Percentiles rank a stretch among this genome's conserved stretches.
These are phyloP conservation scores for Yponomeuta sedellus DNA, from an alignment of 2,888 invertebrate genomes.

Conservation along the genomic window DNA sequence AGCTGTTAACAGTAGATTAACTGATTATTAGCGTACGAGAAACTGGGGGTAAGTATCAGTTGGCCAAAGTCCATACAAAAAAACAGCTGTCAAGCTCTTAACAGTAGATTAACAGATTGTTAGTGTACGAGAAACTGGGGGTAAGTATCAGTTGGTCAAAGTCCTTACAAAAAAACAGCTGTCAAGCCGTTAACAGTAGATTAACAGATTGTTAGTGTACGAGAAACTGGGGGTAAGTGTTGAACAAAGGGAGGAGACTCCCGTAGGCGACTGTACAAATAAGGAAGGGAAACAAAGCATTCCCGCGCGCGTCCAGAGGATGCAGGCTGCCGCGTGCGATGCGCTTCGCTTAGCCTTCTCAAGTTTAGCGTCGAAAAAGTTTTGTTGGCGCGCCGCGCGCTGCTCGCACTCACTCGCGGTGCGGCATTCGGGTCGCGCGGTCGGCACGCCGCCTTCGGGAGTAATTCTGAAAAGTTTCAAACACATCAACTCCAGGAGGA, in stretches of 20 bases:
- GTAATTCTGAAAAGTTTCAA: slow-evolving; percentile 12
- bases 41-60: no score
- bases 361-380: slow-evolving; percentile 14
- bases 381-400: slow-evolving; percentile 21
- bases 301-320: not conserved
- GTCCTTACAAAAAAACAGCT: no score
- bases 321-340: not conserved
- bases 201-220: no score
- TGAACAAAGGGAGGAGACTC: not conserved
- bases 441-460: slow-evolving; percentile 44
- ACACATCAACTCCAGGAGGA: slow-evolving; percentile 30
- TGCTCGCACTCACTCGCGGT: slow-evolving; percentile 49
- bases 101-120: no score
- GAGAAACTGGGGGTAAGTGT: no score
- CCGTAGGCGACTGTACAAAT: not conserved
- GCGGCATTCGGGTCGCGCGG: slow-evolving; percentile 56
- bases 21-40: no score
- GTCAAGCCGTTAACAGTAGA: no score
- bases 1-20: no score
- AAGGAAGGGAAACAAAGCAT: not conserved
- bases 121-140: no score
- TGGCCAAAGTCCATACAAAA: no score
- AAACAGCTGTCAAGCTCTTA: no score
- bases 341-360: not conserved
- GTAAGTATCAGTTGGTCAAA: no score